Evolutionary conservation across 2,113 vertebrate species (phyloP).

Genomic region (Ondatra zibethicus): DNA sequence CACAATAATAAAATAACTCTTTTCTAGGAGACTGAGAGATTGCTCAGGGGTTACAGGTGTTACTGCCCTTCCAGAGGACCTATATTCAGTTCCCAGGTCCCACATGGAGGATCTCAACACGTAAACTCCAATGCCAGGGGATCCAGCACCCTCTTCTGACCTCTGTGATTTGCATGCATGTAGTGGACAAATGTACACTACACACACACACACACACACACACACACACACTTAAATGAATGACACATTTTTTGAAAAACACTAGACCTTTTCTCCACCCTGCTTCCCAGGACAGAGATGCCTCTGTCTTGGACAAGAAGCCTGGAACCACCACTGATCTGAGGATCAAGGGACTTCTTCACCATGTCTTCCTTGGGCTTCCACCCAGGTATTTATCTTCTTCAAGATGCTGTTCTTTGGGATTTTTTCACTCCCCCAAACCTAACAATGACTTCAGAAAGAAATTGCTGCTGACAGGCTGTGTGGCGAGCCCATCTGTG

Average conservation of each 20-base stretch:
- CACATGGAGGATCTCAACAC: not conserved
- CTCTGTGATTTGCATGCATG: no score
- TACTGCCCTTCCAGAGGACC: not conserved
- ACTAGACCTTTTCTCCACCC: not conserved
- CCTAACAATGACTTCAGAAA: conserved; percentile 13
- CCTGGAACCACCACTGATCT: not conserved
- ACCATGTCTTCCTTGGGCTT: not conserved
- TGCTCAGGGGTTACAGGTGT: not conserved
- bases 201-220: not conserved
- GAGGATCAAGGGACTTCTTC: not conserved
- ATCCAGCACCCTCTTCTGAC: not conserved
- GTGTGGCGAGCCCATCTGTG: not conserved
- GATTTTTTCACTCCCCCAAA: conserved; percentile 33
- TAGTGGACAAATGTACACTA: not conserved
- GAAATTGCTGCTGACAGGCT: not conserved
- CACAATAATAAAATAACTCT: not conserved
- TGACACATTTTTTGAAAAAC: not conserved
- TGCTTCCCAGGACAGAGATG: not conserved
- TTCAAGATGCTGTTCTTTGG: not conserved
- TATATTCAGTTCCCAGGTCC: not conserved
- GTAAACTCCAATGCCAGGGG: not conserved
- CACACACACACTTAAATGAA: not conserved
- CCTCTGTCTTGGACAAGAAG: not conserved
- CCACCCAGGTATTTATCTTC: not conserved
- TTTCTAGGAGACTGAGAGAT: not conserved